These are phyloP conservation scores for Drosophila simulans DNA, from an alignment of 1,140 invertebrate genomes.

Conservation along the genomic window DNA sequence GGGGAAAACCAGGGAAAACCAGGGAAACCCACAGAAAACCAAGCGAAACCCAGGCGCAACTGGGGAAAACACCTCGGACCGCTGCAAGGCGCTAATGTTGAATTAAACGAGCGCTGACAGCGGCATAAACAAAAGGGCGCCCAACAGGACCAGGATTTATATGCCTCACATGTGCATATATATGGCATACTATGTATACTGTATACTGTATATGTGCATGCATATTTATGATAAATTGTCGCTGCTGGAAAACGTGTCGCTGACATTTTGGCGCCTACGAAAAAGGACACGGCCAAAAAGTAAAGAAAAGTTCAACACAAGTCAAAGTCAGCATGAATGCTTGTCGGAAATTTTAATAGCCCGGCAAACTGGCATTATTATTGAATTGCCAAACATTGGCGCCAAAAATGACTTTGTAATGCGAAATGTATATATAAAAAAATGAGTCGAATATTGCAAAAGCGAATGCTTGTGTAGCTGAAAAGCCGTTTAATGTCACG, in stretches of 20 bases:
- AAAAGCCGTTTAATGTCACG: slow-evolving; percentile 71
- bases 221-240: slow-evolving; percentile 80
- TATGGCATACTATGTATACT: slow-evolving; percentile 5
- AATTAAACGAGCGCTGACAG: slow-evolving; percentile 80
- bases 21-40: neutral
- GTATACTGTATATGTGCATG: slow-evolving; percentile 25
- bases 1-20: slow-evolving; percentile 8
- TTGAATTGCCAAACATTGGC: slow-evolving; percentile 59
- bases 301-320: slow-evolving; percentile 35
- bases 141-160: slow-evolving; percentile 63
- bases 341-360: slow-evolving; percentile 78
- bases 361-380: slow-evolving; percentile 72
- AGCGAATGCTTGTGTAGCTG: slow-evolving; percentile 52
- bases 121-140: slow-evolving; percentile 73
- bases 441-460: slow-evolving; percentile 5
- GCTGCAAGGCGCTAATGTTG: slow-evolving; percentile 79
- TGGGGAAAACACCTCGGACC: slow-evolving; percentile 52
- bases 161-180: slow-evolving; percentile 33
- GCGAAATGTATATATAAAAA: slow-evolving; percentile 11
- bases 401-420: slow-evolving; percentile 65
- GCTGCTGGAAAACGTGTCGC: slow-evolving; percentile 67
- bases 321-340: slow-evolving; percentile 64
- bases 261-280: slow-evolving; percentile 75
- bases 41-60: neutral
- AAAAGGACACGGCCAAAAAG: slow-evolving; percentile 43